Base-by-base conservation (phyloP, 2,797 vertebrate species). In the Pseudomugil tenellus region DNA sequence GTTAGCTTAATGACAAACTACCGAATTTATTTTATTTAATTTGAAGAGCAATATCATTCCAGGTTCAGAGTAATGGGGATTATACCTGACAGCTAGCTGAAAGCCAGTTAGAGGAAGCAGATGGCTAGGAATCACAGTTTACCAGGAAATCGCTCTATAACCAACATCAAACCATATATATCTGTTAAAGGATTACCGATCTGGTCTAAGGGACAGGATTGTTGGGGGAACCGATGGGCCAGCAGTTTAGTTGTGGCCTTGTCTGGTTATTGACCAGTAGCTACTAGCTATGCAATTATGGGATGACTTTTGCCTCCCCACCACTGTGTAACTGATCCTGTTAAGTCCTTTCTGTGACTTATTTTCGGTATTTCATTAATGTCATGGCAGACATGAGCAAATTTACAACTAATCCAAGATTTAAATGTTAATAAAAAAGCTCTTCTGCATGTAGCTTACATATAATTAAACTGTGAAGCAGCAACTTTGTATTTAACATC, bases 71-170 rank as follows among this genome's bases (percentile, higher is more conserved):
- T 17, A 32, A 39, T 43, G 52, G 6, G 1, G 23, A 49, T 29
- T 37, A 55, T 46, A 46, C n/a, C 9, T 72, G 63, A 67, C 70
- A 63, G 77, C 67, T 79, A 72, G 70, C 81, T 59, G 67, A 58
- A 7, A 21, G 41, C 19, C 57, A 70, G 56, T 54, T 35, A 46
- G 58, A 73, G 67, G 72, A 86, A 86, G 75, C 65, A 31, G 53
- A 37, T 70, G n/a, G 21, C 19, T 54, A 63, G 66, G 43, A 60
- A 70, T 78, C 74, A 53, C 58, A 29, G 23, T 75, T 69, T 34
- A 76, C 23, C 49, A n/a, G 58, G 49, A 53, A 58, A 67, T 71
- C 49, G 48, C 14, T 67, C 26, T 13, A 9, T 0, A 34, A 17
- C 12, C 11, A 26, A 56, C 2, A 14, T 12, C 13, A 60, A 17